Percentiles rank a stretch among this genome's conserved stretches.
Conservation (phyloP, 2,797 vertebrate genomes). For the Rhinogobio ventralis region DNA sequence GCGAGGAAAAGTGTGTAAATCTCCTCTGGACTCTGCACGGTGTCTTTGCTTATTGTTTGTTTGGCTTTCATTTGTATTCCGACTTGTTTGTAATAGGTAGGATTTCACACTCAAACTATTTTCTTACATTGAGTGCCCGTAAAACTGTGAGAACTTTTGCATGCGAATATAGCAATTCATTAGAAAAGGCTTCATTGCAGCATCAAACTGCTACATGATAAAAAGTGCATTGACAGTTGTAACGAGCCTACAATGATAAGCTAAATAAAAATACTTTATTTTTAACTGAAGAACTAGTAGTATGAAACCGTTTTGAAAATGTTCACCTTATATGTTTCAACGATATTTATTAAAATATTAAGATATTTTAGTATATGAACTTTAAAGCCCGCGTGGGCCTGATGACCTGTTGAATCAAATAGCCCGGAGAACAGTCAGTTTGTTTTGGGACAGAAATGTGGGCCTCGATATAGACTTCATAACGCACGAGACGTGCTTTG, state of each 20-base stretch:
- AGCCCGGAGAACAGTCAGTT: neutral
- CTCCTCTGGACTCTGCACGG: slow-evolving; percentile 7
- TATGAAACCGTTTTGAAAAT: neutral
- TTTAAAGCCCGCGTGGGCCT: neutral
- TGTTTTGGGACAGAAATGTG: slow-evolving; percentile 14
- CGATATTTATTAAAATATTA: neutral
- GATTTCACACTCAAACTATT: neutral
- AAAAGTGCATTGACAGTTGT: neutral
- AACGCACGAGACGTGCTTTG: neutral
- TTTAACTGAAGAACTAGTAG: neutral
- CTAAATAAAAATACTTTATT: neutral
- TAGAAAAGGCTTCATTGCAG: neutral
- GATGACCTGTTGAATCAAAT: slow-evolving; percentile 77
- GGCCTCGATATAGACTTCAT: slow-evolving; percentile 10
- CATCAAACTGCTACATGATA: neutral
- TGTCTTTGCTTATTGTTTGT: slow-evolving; percentile 42
- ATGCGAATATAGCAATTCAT: neutral
- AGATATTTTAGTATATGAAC: neutral
- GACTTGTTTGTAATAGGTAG: slow-evolving; percentile 10
- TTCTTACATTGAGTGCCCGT: neutral
- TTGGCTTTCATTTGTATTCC: slow-evolving; percentile 18
- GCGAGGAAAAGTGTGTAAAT: slow-evolving; percentile 32
- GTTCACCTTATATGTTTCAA: neutral
- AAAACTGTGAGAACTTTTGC: slow-evolving; percentile 12
- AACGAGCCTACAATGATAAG: neutral